A percentile compares a stretch with the other conserved stretches of the same genome.
These are phyloP conservation scores for Lordiphosa fenestrarum DNA, from an alignment of 2,888 invertebrate species.

Conservation along the genomic window DNA sequence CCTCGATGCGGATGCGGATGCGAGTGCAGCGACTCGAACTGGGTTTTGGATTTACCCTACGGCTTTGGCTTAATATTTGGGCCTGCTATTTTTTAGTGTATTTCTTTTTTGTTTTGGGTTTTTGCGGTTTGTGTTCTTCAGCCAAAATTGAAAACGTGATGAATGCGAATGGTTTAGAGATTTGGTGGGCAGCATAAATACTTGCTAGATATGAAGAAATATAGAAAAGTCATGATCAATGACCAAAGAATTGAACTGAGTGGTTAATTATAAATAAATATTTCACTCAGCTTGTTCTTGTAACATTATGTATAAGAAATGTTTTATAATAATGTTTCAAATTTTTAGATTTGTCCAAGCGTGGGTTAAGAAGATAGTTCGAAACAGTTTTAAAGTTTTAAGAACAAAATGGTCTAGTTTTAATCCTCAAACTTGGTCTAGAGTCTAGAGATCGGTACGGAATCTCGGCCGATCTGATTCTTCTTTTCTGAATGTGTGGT, in stretches of 20 bases:
- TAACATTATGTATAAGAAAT: not conserved
- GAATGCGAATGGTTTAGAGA: conserved; percentile 27
- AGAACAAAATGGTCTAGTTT: too few species aligned
- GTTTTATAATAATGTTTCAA: too few species aligned
- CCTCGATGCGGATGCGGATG: conserved; percentile 42
- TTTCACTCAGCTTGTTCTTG: not conserved
- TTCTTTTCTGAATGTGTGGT: too few species aligned
- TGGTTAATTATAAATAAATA: not conserved
- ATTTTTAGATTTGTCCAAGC: too few species aligned
- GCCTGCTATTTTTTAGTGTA: conserved; percentile 27
- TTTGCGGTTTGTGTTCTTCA: conserved; percentile 16
- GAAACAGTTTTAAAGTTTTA: too few species aligned
- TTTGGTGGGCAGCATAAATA: conserved; percentile 20
- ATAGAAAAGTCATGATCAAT: conserved; percentile 1
- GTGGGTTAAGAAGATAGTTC: too few species aligned
- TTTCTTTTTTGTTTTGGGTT: conserved; percentile 12
- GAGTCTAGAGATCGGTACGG: too few species aligned
- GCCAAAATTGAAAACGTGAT: conserved; percentile 44
- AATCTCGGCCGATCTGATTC: too few species aligned
- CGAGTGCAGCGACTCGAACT: conserved; percentile 47
- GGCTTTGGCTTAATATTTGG: conserved; percentile 60
- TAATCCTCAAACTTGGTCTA: too few species aligned
- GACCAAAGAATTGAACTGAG: too few species aligned
- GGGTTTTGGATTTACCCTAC: conserved; percentile 31
- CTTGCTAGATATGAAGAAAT: conserved; percentile 5